These are phyloP conservation scores for Limnephilus auricula DNA, from an alignment of 2,888 invertebrate genomes.

Conservation along the genomic window DNA sequence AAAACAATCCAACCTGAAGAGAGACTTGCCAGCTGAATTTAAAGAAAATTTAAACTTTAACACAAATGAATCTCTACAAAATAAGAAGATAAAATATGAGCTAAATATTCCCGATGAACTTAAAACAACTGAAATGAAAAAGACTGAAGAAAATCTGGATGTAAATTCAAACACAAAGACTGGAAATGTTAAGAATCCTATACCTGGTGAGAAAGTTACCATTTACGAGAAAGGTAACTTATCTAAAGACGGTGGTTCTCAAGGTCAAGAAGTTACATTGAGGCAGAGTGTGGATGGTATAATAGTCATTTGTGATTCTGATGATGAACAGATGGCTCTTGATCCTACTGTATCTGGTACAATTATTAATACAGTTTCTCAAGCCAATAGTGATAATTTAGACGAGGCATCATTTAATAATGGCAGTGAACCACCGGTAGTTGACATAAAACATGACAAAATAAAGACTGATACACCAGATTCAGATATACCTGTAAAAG, in stretches of 20 bases:
- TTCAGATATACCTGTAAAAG: not conserved
- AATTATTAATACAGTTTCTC: not conserved
- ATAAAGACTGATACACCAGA: not conserved
- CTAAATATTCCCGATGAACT: not conserved
- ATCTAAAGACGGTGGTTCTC: not conserved
- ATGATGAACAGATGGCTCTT: constrained; percentile 37
- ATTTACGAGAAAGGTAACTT: not conserved
- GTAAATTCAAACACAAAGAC: constrained; percentile 3
- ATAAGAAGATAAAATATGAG: constrained; percentile 27
- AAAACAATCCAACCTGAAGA: constrained; percentile 13
- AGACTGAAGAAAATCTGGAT: constrained; percentile 13
- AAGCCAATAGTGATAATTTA: not conserved
- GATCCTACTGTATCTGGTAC: not conserved
- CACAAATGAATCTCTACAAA: constrained; percentile 33
- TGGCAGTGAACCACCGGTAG: not conserved
- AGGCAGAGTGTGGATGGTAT: not conserved
- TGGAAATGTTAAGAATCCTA: not conserved
- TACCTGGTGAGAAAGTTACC: not conserved
- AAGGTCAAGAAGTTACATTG: not conserved
- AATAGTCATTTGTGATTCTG: constrained; percentile 33
- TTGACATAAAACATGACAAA: not conserved
- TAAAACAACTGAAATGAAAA: not conserved
- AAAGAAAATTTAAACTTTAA: not conserved
- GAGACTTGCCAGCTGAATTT: not conserved
- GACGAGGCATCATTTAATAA: no score